A percentile compares a stretch with the other conserved stretches of the same genome.
Conservation (phyloP, 1,140 invertebrate species). For the Venturia canescens region DNA sequence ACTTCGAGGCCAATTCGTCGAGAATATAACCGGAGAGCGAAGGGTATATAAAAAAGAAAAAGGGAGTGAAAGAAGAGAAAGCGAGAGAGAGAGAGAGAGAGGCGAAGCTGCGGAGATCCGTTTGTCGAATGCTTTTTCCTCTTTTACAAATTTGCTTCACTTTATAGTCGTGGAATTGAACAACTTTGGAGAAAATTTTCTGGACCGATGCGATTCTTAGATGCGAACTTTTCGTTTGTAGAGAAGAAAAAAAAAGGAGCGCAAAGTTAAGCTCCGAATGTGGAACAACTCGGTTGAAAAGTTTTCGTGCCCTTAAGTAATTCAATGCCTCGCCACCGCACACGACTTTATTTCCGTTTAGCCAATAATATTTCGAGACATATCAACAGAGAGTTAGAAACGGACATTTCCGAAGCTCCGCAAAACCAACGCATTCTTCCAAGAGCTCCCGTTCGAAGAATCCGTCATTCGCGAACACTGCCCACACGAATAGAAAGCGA, state of each 20-base stretch:
- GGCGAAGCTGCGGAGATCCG: neutral
- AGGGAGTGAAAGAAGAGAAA: neutral
- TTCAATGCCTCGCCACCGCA: no score
- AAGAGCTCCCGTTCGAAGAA: no score
- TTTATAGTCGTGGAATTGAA: slow-evolving; percentile 56
- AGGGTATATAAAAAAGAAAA: neutral
- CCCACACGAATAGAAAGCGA: no score
- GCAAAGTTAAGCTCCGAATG: no score
- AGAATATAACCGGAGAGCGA: neutral
- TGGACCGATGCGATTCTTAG: slow-evolving; percentile 27
- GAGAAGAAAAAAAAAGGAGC: neutral
- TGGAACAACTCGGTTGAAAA: no score
- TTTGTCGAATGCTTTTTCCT: slow-evolving; percentile 37
- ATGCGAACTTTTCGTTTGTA: neutral
- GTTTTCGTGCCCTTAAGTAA: no score
- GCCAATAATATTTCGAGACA: no score
- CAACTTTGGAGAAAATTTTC: slow-evolving; percentile 54
- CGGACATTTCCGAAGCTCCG: no score
- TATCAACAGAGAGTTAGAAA: no score
- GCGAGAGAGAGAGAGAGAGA: neutral
- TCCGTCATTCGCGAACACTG: no score
- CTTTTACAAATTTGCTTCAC: slow-evolving; percentile 41
- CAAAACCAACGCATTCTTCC: no score
- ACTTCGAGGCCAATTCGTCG: neutral
- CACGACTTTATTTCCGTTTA: no score